Conservation (phyloP, 2,797 vertebrate species). For the Poecilia wingei region DNA sequence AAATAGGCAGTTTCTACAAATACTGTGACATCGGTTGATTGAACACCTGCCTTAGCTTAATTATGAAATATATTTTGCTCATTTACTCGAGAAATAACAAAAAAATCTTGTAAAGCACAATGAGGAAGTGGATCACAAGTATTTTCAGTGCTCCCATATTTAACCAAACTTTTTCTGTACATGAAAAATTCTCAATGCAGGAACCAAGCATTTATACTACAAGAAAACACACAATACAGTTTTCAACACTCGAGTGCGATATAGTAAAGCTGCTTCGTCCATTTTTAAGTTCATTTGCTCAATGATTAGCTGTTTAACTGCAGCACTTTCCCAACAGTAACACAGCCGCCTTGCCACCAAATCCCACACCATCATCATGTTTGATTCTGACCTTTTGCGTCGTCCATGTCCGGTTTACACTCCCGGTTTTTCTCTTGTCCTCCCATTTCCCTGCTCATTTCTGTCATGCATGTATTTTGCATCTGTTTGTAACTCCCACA, state of each 20-base stretch:
- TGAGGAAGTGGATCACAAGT: background rate
- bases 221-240: background rate
- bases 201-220: background rate
- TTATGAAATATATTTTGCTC: background rate
- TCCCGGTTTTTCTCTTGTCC: conserved; percentile 21
- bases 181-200: background rate
- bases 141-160: background rate
- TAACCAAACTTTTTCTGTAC: background rate
- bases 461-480: conserved; percentile 34
- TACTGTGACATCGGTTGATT: background rate
- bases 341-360: conserved; percentile 33
- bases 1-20: background rate
- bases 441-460: conserved; percentile 24
- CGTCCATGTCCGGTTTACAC: conserved; percentile 36
- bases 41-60: background rate
- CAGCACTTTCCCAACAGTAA: conserved; percentile 37
- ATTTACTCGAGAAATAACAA: background rate
- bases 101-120: background rate
- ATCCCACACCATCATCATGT: conserved; percentile 28
- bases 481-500: conserved; percentile 21
- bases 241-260: background rate
- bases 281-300: conserved; percentile 1
- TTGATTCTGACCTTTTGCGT: conserved; percentile 35
- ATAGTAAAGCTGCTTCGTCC: background rate
- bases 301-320: conserved; percentile 20